These are phyloP conservation scores for Grammomys surdaster DNA, from an alignment of 2,113 vertebrate genomes.

Conservation along the genomic window DNA sequence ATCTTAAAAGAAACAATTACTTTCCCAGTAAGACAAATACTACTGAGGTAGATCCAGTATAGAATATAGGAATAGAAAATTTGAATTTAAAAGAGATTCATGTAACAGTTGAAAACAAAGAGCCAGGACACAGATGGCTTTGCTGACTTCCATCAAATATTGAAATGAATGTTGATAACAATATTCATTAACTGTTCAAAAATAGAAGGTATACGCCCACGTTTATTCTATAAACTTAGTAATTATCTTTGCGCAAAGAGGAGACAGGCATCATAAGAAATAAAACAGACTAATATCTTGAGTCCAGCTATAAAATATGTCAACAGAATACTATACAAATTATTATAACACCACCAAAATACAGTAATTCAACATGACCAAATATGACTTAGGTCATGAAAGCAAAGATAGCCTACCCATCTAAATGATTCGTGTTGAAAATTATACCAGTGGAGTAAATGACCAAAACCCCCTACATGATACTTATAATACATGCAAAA, in stretches of 20 bases:
- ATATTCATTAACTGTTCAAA: not conserved
- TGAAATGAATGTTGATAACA: not conserved
- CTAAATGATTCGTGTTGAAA: not conserved
- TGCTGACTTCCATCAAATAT: slow-evolving; percentile 18
- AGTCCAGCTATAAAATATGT: not conserved
- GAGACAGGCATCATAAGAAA: not conserved
- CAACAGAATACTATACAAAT: not conserved
- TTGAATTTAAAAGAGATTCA: not conserved
- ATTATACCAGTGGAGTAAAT: not conserved
- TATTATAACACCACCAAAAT: not conserved
- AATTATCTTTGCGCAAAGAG: not conserved
- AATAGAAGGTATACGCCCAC: not conserved
- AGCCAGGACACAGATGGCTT: not conserved
- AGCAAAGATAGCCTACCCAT: not conserved
- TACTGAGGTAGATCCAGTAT: not conserved
- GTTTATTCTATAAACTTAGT: not conserved
- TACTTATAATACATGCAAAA: not conserved
- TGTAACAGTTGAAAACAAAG: not conserved
- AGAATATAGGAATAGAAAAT: not conserved
- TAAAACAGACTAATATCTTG: not conserved
- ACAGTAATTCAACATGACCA: not conserved
- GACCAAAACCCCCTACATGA: not conserved
- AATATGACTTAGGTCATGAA: not conserved
- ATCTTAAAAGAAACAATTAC: not conserved
- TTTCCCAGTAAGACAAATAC: not conserved